phyloP scores from a whole-genome alignment of 1,140 invertebrate species.

The Nebria ingens region DNA sequence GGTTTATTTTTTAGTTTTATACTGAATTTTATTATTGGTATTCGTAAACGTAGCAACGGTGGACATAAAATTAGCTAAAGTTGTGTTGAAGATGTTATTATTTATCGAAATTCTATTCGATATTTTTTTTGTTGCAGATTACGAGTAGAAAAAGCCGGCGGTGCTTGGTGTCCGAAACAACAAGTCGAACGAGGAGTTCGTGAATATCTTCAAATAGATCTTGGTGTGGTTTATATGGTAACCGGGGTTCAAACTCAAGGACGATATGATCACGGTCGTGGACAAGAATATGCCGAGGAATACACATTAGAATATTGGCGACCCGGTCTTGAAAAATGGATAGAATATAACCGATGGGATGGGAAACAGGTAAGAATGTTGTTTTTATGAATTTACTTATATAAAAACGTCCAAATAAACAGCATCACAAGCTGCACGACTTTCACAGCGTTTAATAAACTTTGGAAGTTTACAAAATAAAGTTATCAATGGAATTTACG shows the following conservation, averaged over 20 bases:
- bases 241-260: slow-evolving; percentile 69
- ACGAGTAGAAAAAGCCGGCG: slow-evolving; percentile 60
- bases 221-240: slow-evolving; percentile 53
- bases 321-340: slow-evolving; percentile 50
- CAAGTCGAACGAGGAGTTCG: slow-evolving; percentile 53
- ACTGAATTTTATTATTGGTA: too few relatives aligned
- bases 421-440: too few relatives aligned
- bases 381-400: too few relatives aligned
- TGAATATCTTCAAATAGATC: slow-evolving; percentile 70
- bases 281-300: slow-evolving; percentile 63
- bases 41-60: too few relatives aligned
- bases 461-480: too few relatives aligned
- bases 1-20: too few relatives aligned
- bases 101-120: too few relatives aligned
- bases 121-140: slow-evolving; percentile 46
- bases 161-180: slow-evolving; percentile 72
- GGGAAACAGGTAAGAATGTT: slow-evolving; percentile 51
- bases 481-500: too few relatives aligned
- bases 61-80: too few relatives aligned
- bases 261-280: slow-evolving; percentile 65
- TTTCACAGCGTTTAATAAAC: too few relatives aligned
- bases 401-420: too few relatives aligned
- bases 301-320: slow-evolving; percentile 68
- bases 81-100: too few relatives aligned
- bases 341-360: slow-evolving; percentile 50